phyloP scores from a whole-genome alignment of 2,797 vertebrate genomes.

The Trematomus bernacchii region DNA sequence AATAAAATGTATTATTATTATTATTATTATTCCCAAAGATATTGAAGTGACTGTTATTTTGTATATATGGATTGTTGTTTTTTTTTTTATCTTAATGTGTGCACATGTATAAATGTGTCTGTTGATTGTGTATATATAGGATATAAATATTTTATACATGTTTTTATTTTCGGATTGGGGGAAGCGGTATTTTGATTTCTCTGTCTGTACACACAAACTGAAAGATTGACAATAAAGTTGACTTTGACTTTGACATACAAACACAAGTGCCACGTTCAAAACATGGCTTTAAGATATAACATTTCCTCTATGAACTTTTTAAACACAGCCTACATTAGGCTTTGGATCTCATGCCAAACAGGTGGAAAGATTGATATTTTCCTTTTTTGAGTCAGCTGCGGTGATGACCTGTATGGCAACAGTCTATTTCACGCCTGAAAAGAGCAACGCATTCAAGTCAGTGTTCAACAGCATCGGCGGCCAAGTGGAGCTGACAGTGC shows the following conservation, averaged over 20 bases:
- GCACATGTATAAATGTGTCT: too few relatives aligned
- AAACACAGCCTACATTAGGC: background rate
- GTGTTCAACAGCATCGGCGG: conserved; percentile 43
- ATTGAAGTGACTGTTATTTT: too few relatives aligned
- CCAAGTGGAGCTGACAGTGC: conserved; percentile 61
- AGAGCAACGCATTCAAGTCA: conserved; percentile 50
- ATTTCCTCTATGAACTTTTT: background rate
- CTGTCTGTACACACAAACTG: too few relatives aligned
- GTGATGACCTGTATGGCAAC: conserved; percentile 46
- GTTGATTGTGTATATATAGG: too few relatives aligned
- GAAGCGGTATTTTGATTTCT: too few relatives aligned
- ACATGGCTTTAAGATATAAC: background rate
- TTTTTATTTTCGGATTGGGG: too few relatives aligned
- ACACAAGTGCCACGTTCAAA: conserved; percentile 9
- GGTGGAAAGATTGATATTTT: conserved; percentile 28
- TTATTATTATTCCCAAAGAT: too few relatives aligned
- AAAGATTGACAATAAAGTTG: too few relatives aligned
- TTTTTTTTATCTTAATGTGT: too few relatives aligned
- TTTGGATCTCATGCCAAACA: conserved; percentile 22
- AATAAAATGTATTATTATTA: too few relatives aligned
- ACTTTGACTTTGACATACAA: background rate
- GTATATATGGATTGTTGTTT: too few relatives aligned
- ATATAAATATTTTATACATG: too few relatives aligned
- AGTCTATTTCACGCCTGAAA: conserved; percentile 61
- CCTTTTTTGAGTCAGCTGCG: conserved; percentile 37